Evolutionary conservation across 2,113 vertebrate genomes (phyloP).

Genomic region (Cheirogaleus medius): DNA sequence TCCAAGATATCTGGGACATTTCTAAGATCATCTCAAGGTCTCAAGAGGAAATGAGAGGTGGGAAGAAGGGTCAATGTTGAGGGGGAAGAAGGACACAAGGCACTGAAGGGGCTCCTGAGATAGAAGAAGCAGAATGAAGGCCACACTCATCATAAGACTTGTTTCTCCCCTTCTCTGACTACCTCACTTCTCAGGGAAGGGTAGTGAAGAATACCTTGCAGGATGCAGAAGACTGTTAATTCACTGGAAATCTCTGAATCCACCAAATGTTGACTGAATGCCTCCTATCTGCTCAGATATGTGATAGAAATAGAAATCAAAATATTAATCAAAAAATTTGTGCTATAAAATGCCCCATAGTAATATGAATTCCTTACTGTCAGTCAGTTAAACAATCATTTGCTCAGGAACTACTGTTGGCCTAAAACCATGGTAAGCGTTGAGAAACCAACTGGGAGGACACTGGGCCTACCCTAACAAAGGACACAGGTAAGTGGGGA

Average conservation of each 20-base stretch:
- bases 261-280: neutral
- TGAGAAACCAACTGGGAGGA: neutral
- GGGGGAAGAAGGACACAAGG: neutral
- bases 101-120: neutral
- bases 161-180: neutral
- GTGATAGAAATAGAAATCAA: neutral
- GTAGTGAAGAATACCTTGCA: neutral
- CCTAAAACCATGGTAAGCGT: neutral
- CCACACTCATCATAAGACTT: neutral
- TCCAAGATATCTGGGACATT: neutral
- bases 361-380: neutral
- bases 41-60: neutral
- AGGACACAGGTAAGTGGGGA: neutral
- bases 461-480: fast-evolving
- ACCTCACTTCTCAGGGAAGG: neutral
- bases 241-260: neutral
- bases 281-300: neutral
- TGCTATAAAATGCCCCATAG: neutral
- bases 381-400: neutral
- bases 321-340: neutral
- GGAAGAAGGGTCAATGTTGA: neutral
- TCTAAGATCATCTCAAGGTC: neutral
- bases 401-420: neutral
- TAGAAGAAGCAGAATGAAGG: neutral
- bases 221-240: neutral